A percentile compares a stretch with the other conserved stretches of the same genome.
These are phyloP conservation scores for Ochlodes sylvanus DNA, from an alignment of 2,888 invertebrate species.

Conservation along the genomic window DNA sequence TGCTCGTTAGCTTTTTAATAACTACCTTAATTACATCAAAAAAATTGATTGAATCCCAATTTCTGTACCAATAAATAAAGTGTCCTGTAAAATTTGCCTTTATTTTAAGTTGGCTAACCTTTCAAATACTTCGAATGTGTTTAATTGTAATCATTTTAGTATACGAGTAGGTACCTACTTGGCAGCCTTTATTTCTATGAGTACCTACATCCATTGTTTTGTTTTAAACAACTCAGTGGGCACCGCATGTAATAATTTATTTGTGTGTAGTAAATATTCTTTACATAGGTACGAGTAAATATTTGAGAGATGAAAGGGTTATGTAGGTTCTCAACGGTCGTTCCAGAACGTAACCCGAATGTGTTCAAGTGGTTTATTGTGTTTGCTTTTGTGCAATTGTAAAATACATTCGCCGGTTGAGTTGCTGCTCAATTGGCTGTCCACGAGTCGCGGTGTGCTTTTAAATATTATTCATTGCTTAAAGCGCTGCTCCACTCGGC, in stretches of 20 bases:
- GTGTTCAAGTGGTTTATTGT: slow-evolving; percentile 40
- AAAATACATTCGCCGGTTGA: slow-evolving; percentile 24
- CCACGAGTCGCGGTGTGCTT: slow-evolving; percentile 49
- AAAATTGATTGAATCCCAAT: too few relatives aligned
- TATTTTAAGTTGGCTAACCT: too few relatives aligned
- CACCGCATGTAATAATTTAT: neutral
- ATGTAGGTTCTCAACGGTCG: slow-evolving; percentile 16
- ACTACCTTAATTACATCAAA: too few relatives aligned
- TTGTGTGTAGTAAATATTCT: slow-evolving; percentile 17
- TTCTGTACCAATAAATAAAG: too few relatives aligned
- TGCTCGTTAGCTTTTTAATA: too few relatives aligned
- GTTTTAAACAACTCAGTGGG: neutral
- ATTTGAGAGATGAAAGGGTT: slow-evolving; percentile 29
- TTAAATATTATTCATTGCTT: slow-evolving; percentile 55
- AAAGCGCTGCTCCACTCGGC: slow-evolving; percentile 35
- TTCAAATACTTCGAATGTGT: too few relatives aligned
- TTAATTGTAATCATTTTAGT: too few relatives aligned
- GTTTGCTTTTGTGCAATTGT: slow-evolving; percentile 40
- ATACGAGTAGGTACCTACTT: neutral
- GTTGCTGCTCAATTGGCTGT: slow-evolving; percentile 67
- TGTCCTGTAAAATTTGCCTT: too few relatives aligned
- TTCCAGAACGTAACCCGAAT: slow-evolving; percentile 26
- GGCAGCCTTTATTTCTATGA: neutral
- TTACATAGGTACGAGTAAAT: slow-evolving; percentile 19
- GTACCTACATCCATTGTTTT: slow-evolving; percentile 1